Evolutionary conservation across 2,797 vertebrate species (phyloP), one percentile per base, ranked within the genome.

Genomic region (Perdix hodgsoniae): DNA sequence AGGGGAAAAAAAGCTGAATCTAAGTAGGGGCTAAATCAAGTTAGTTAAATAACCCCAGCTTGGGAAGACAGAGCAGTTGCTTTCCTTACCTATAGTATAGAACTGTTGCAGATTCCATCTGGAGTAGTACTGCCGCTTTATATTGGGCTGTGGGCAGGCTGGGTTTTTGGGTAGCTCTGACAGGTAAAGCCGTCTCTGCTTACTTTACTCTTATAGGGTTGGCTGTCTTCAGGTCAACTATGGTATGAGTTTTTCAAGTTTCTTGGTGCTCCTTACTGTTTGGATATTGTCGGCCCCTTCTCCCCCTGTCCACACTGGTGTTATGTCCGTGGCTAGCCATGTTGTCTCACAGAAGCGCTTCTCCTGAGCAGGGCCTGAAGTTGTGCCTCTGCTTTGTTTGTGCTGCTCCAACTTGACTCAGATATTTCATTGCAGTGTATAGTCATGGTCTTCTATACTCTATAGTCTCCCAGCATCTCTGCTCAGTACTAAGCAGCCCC

Each of bases 171-270:
- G 31, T 22, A 35, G 27, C 40, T 50, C 24, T 31, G 37, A 23
- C 37, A 5, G 54, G 45, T n/a, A 18, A 49, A 42, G 26, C n/a
- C 21, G 8, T 23, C 3, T 0, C 1, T 2, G 12, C 45, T 61
- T 54, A 2, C 10, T 2, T 14, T 42, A 56, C 26, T 52, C 24
- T 26, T 11, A 23, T 14, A 31, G 14, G 19, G 29, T 52, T 19
- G 45, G 8, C 15, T 54, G 24, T 19, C 10, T 50, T 56, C 31
- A 24, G 11, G 27, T 29, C 19, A 37, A 50, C 8, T 44, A 40
- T 42, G 42, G 42, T 42, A 17, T 52, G 19, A 11, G 13, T 78
- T 52, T 33, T 60, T 33, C 24, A 40, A 31, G 45, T 44, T 9
- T 60, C 33, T 17, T n/a, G 15, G 15, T 24, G 16, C 14, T 11